These are phyloP conservation scores for Eupithecia dodoneata DNA, from an alignment of 2,888 invertebrate species.

Conservation along the genomic window DNA sequence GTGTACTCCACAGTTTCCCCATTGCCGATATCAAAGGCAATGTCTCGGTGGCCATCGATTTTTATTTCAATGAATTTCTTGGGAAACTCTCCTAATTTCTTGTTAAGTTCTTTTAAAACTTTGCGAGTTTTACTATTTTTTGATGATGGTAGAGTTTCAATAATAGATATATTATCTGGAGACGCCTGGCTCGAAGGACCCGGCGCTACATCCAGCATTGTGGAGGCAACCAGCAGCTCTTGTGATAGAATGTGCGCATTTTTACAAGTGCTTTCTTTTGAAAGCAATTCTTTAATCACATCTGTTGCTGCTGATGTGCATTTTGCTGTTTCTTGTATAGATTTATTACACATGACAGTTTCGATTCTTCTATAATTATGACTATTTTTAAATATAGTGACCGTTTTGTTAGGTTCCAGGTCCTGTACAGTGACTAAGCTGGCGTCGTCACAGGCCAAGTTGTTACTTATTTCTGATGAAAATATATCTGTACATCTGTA, in stretches of 20 bases:
- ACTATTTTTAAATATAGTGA: conserved; percentile 29
- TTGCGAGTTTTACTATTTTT: neutral
- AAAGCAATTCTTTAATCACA: neutral
- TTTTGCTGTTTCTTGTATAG: conserved; percentile 12
- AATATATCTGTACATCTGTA: neutral
- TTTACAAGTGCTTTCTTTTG: neutral
- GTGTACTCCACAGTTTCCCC: conserved; percentile 1
- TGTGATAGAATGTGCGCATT: neutral
- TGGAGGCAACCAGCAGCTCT: neutral
- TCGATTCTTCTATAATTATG: conserved; percentile 9
- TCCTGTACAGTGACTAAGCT: conserved; percentile 35
- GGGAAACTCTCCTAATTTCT: neutral
- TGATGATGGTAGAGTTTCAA: neutral
- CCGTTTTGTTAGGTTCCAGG: conserved; percentile 35
- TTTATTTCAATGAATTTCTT: conserved; percentile 43
- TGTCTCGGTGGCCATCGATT: conserved; percentile 50
- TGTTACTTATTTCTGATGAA: conserved; percentile 1
- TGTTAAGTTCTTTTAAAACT: neutral
- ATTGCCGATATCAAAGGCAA: conserved; percentile 38
- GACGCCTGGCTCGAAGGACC: neutral
- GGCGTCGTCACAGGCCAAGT: neutral
- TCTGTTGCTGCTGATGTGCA: neutral
- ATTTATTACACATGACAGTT: conserved; percentile 13
- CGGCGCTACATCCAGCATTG: neutral
- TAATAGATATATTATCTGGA: neutral